phyloP scores from a whole-genome alignment of 2,797 vertebrate species.

The Pantherophis alleghaniensis region DNA sequence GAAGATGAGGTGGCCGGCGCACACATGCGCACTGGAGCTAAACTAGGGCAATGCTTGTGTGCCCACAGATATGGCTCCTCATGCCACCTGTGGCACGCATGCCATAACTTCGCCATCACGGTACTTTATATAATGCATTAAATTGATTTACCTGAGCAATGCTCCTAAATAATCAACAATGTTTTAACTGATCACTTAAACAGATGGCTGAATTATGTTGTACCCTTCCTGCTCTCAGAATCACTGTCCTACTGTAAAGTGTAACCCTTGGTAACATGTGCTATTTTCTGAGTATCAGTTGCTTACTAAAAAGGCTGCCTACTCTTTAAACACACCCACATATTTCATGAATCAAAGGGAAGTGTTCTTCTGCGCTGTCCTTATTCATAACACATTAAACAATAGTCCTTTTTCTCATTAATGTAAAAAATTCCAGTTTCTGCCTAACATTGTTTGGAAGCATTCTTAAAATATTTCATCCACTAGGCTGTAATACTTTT shows the following conservation, averaged over 20 bases:
- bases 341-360: constrained; percentile 33
- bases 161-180: background rate
- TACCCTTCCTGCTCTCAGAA: constrained; percentile 1
- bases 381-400: constrained; percentile 41
- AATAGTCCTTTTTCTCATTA: constrained; percentile 66
- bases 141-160: background rate
- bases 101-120: too few species aligned
- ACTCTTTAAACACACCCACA: background rate
- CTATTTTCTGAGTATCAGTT: background rate
- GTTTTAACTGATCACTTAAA: background rate
- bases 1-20: too few species aligned
- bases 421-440: constrained; percentile 73
- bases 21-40: too few species aligned
- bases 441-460: constrained; percentile 72
- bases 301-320: background rate
- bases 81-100: too few species aligned
- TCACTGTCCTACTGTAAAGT: constrained; percentile 31
- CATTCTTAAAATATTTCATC: constrained; percentile 78
- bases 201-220: background rate
- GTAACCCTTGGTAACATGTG: background rate
- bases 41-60: too few species aligned
- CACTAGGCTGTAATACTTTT: constrained; percentile 71
- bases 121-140: background rate
- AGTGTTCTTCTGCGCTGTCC: constrained; percentile 44
- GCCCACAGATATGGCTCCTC: too few species aligned